phyloP scores from a whole-genome alignment of 2,113 vertebrate species.

The Lanius collurio region DNA sequence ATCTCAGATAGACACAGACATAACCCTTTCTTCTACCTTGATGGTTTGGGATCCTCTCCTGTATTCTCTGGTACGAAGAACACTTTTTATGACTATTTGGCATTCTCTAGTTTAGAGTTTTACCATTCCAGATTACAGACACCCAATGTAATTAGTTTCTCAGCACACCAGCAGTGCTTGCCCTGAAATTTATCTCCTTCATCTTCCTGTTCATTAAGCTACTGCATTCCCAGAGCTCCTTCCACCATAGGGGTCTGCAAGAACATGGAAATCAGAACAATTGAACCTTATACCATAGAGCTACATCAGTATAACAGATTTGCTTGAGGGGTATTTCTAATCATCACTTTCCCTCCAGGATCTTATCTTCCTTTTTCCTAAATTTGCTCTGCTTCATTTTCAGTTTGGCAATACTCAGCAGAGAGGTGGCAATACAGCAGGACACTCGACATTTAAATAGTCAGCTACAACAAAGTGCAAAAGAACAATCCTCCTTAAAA shows the following conservation, averaged over 20 bases:
- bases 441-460: neutral
- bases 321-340: neutral
- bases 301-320: neutral
- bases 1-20: neutral
- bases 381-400: neutral
- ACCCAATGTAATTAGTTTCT: neutral
- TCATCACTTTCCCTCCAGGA: neutral
- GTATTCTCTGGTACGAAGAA: neutral
- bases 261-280: neutral
- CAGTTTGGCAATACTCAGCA: neutral
- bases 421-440: neutral
- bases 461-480: neutral
- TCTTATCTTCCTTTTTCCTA: neutral
- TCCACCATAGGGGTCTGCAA: neutral
- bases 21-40: neutral
- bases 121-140: neutral
- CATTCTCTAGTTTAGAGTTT: neutral
- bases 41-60: neutral
- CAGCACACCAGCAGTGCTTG: neutral
- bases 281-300: neutral
- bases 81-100: neutral
- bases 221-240: neutral
- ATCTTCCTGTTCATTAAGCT: constrained; percentile 26
- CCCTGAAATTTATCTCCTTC: constrained; percentile 5
- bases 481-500: neutral